Conservation (phyloP, 2,888 invertebrate genomes). For the Apodemia zela region DNA sequence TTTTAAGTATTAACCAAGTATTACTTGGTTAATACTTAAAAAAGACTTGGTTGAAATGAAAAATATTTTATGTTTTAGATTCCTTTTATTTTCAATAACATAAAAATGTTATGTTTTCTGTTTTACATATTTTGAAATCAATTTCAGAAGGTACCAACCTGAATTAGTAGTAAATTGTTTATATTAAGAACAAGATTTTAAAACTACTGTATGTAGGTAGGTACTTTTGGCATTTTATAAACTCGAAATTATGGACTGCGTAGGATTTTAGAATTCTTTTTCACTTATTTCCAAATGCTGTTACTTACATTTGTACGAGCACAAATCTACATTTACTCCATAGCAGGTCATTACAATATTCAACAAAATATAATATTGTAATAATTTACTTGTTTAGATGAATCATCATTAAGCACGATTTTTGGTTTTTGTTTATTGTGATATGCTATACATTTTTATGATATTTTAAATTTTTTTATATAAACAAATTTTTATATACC, state of each 20-base stretch:
- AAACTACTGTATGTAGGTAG: slow-evolving; percentile 68
- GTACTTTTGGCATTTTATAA: slow-evolving; percentile 55
- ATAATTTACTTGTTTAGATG: slow-evolving; percentile 62
- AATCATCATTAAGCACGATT: slow-evolving; percentile 52
- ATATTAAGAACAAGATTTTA: slow-evolving; percentile 62
- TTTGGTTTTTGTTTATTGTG: slow-evolving; percentile 57
- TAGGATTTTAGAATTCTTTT: slow-evolving; percentile 57
- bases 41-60: slow-evolving; percentile 29
- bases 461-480: slow-evolving; percentile 68
- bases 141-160: slow-evolving; percentile 68
- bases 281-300: slow-evolving; percentile 80
- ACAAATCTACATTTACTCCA: slow-evolving; percentile 59
- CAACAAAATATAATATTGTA: slow-evolving; percentile 70
- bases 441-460: slow-evolving; percentile 75
- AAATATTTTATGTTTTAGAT: slow-evolving; percentile 58
- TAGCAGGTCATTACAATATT: slow-evolving; percentile 51
- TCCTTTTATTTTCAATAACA: slow-evolving; percentile 82
- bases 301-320: slow-evolving; percentile 65
- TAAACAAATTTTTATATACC: slow-evolving; percentile 66
- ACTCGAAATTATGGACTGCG: slow-evolving; percentile 58
- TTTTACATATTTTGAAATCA: slow-evolving; percentile 76
- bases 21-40: not conserved
- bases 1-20: too few relatives aligned
- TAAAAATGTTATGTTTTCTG: slow-evolving; percentile 80
- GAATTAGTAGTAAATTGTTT: slow-evolving; percentile 65